A percentile compares a stretch with the other conserved stretches of the same genome.
Evolutionary conservation across 2,888 invertebrate genomes (phyloP).

Genomic region (Tipula helvola): DNA sequence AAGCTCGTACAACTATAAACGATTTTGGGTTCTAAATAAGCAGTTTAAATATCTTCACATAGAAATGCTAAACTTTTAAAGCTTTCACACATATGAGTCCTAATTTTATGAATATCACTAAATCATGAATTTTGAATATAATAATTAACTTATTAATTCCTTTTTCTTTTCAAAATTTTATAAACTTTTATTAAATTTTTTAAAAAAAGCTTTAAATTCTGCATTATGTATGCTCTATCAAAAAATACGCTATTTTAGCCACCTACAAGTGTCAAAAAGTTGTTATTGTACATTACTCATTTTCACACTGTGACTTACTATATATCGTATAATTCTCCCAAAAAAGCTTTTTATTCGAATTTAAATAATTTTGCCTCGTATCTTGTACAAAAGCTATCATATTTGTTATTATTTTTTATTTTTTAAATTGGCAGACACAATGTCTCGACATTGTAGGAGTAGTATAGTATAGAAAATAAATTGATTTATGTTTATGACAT

Average conservation of each 20-base stretch:
- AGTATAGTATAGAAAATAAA: neutral
- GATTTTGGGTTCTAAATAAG: too few species aligned
- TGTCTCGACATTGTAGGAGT: neutral
- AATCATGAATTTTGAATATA: too few species aligned
- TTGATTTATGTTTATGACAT: neutral
- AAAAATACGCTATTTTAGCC: neutral
- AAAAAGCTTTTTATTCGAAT: neutral
- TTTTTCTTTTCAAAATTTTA: too few species aligned
- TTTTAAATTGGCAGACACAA: neutral
- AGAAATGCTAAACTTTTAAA: too few species aligned
- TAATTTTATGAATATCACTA: too few species aligned
- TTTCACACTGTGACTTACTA: neutral
- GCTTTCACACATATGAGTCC: too few species aligned
- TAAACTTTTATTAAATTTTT: too few species aligned
- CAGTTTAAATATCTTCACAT: too few species aligned
- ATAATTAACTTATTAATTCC: too few species aligned
- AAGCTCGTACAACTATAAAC: too few species aligned
- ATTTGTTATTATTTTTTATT: neutral
- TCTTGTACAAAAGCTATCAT: neutral
- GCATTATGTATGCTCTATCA: too few species aligned
- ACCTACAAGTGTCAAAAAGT: neutral
- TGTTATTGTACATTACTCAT: neutral
- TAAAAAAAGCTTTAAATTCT: too few species aligned
- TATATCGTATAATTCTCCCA: neutral
- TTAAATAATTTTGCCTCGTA: neutral